phyloP scores from a whole-genome alignment of 1,140 invertebrate genomes.

The Onthophagus taurus region DNA sequence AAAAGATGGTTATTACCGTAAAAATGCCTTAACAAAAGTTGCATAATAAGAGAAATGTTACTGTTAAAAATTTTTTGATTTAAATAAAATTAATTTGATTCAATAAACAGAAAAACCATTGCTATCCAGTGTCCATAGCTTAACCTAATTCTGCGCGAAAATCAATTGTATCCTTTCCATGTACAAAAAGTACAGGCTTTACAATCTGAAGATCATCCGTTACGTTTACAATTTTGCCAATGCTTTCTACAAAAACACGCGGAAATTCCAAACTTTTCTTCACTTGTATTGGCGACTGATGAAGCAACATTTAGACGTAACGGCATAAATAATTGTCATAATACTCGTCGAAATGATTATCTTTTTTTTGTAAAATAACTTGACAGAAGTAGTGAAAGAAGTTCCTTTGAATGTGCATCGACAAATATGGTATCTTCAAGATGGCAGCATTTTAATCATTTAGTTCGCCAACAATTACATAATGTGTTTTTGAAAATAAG shows the following conservation, averaged over 20 bases:
- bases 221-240: slow-evolving; percentile 9
- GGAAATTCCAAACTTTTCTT: slow-evolving; percentile 23
- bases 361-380: neutral
- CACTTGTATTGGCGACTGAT: slow-evolving; percentile 31
- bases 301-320: slow-evolving; percentile 31
- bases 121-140: too few species aligned
- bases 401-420: slow-evolving; percentile 1
- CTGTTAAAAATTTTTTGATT: too few species aligned
- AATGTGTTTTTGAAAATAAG: neutral
- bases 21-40: too few species aligned
- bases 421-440: neutral
- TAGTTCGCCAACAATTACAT: neutral
- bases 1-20: too few species aligned
- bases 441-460: too few species aligned
- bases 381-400: neutral
- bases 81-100: too few species aligned
- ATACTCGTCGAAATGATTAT: slow-evolving; percentile 6
- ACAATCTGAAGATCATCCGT: slow-evolving; percentile 26
- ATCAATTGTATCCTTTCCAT: slow-evolving; percentile 9
- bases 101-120: too few species aligned
- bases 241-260: slow-evolving; percentile 1
- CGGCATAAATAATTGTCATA: slow-evolving; percentile 29
- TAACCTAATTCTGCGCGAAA: slow-evolving; percentile 1
- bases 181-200: slow-evolving; percentile 16
- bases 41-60: too few species aligned